Percentiles rank a stretch among this genome's conserved stretches.
These are phyloP conservation scores for Procavia capensis DNA, from an alignment of 2,113 vertebrate species.

Conservation along the genomic window DNA sequence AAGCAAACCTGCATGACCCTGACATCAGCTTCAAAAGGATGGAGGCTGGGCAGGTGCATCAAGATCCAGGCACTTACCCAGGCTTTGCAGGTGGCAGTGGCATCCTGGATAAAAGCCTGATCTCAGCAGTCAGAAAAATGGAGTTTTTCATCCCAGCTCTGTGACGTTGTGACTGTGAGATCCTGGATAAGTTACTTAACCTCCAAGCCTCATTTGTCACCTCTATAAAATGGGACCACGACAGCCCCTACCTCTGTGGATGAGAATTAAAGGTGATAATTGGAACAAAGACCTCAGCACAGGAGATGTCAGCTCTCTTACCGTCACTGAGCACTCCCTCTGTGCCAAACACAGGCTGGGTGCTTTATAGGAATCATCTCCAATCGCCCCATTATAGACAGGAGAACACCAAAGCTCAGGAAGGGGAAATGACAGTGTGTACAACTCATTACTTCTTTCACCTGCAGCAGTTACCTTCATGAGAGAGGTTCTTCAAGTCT, in stretches of 20 bases:
- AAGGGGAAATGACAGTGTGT: too few species aligned
- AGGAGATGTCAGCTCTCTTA: background rate
- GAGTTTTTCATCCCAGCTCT: background rate
- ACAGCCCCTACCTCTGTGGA: background rate
- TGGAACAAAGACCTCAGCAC: background rate
- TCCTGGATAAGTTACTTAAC: background rate
- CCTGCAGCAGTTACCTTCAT: background rate
- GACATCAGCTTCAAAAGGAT: background rate
- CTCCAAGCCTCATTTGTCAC: background rate
- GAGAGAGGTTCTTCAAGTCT: background rate
- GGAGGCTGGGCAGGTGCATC: background rate
- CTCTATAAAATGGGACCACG: background rate
- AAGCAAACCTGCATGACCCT: background rate
- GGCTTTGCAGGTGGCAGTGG: rapidly evolving
- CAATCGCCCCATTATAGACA: background rate
- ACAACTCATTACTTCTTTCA: background rate
- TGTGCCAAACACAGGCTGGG: rapidly evolving
- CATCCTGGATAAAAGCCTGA: background rate
- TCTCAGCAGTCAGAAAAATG: background rate
- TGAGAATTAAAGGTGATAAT: background rate
- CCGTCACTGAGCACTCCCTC: background rate
- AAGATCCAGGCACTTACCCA: background rate
- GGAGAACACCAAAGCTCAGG: background rate
- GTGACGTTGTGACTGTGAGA: background rate
- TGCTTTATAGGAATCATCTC: background rate